Base-by-base conservation (phyloP, 2,888 invertebrate genomes). In the Callinectes sapidus region DNA sequence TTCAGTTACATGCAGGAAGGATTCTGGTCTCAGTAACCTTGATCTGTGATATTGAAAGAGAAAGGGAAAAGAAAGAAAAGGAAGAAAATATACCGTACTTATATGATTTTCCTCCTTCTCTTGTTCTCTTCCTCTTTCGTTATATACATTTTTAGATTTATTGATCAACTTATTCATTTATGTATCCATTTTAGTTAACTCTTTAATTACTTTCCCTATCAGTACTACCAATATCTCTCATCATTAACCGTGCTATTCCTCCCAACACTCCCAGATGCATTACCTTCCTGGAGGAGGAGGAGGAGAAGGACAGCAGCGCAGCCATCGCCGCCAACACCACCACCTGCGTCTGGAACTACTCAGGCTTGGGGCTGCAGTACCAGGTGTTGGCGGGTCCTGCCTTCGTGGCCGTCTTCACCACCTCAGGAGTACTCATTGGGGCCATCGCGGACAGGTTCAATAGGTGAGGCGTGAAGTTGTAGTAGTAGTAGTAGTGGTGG, bases 371-470 rank as follows among this genome's bases (percentile, higher is more conserved):
- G 18, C 96, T 98, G 94, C 98, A 98, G 95, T 99, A 99, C 96
- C 98, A 99, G 96, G 97, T 98, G 94, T 96, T 99, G 94, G 98
- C 98, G 0, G 99, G 99, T 0, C 98, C 99, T 0, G 98, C 98
- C 95, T 99, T 98, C 96, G 98, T 99, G 95, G 97, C 98, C 1
- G 97, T 98, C 66, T 99, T 98, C 96, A 98, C 98, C 0, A 96
- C 99, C 89, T 97, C 97, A 66, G 98, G 98, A 0, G 97, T 99
- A 16, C 96, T 98, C 90, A 96, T 98, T 95, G 98, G 98, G 1
- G 96, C 98, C 91, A 86, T 94, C 28, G 93, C 94, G 3, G 95
- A 95, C 81, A 87, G 81, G 39, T 91, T 92, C 71, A 93, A 93
- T 85, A 93, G 95, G 94, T 95, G 28, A 92, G 66, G 13, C 23